Evolutionary conservation across 2,888 invertebrate species (phyloP), one percentile per base, ranked within the genome.

Genomic region (Pachliopta kotzebuea): DNA sequence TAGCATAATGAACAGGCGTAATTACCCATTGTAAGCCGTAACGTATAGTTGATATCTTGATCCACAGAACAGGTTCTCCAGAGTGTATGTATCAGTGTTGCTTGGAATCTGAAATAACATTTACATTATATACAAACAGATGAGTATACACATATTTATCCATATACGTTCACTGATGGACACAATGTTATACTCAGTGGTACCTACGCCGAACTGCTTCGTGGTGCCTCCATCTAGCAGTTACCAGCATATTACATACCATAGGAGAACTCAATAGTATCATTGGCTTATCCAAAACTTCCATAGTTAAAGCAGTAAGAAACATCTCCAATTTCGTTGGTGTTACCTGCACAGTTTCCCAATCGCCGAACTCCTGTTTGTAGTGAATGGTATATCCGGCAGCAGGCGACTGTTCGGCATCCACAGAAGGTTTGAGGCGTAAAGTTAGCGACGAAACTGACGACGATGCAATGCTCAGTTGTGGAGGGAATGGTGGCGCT

Each of bases 341-440:
- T n/a, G 18, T 45, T 67, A 94, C 92, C 90, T 97, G 96, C 66
- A 96, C 94, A 11, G 96, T 96, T 88, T 97, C 96, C 98, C 98
- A 98, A 78, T 97, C 97, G 21, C 98, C 98, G 78, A 98, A 98
- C 85, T 98, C 98, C 63, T 97, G 97, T 81, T 98, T 98, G 92
- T 97, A 98, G 80, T 97, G 96, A 69, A 98, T 93, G 31, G 96
- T 96, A 88, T 98, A 98, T 0, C 98, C 98, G 74, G 97, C 97
- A 70, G 97, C 95, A n/a, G 97, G 97, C 45, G 97, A 96, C 55
- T 95, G 95, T 78, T 97, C 97, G 18, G 94, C 94, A 59, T 96
- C 94, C 73, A 95, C 94, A 71, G 95, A 74, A 0, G 91, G 89
- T 74, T 90, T 90, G 70, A 92, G 79, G 62, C 92, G 89, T 4